These are phyloP conservation scores for Arvicola amphibius DNA, from an alignment of 2,797 vertebrate genomes.

Conservation along the genomic window DNA sequence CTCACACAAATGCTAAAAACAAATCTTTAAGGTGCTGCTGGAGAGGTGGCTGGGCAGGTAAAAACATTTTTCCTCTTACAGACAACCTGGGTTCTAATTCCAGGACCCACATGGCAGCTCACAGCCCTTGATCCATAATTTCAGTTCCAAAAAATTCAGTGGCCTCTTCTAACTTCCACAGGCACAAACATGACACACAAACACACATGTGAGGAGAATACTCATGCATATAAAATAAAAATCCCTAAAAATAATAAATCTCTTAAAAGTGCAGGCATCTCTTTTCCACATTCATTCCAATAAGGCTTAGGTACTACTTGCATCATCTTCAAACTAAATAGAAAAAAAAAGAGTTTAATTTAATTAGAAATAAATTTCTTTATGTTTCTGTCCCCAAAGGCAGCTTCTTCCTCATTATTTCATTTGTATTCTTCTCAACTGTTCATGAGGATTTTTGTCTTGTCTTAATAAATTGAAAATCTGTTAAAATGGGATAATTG, in stretches of 20 bases:
- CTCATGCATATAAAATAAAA: not conserved
- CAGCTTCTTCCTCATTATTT: not conserved
- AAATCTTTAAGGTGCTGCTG: not conserved
- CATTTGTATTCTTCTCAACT: not conserved
- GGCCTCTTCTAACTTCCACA: not conserved
- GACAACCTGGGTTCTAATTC: not conserved
- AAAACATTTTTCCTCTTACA: not conserved
- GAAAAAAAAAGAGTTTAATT: not conserved
- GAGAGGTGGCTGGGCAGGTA: not conserved
- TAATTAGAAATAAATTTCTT: constrained; percentile 3
- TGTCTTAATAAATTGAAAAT: constrained; percentile 4
- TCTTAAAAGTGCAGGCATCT: not conserved
- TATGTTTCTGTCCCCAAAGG: not conserved
- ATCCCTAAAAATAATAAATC: too few species aligned
- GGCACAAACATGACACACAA: not conserved
- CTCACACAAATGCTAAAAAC: not conserved
- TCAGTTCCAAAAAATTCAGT: too few species aligned
- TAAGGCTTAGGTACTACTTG: not conserved
- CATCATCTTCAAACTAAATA: not conserved
- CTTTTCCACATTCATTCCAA: not conserved
- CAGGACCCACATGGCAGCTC: not conserved
- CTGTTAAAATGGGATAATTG: not conserved
- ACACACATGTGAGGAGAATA: not conserved
- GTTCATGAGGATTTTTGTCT: not conserved
- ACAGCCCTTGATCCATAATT: not conserved